Evolutionary conservation across 1,140 invertebrate species (phyloP).

Genomic region (Microplitis mediator): DNA sequence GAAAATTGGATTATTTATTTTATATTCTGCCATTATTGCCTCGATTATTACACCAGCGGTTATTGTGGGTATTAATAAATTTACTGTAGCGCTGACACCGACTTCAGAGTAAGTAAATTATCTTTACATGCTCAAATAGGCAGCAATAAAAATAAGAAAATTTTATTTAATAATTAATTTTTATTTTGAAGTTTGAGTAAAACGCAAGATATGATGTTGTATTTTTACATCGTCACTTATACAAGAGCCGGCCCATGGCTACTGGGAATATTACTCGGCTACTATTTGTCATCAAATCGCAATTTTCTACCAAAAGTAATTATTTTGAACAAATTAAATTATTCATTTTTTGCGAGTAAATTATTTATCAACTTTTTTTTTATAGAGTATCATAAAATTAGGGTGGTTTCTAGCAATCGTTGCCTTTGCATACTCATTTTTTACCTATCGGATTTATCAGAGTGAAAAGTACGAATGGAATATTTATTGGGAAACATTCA

Average conservation of each 20-base stretch:
- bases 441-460: constrained; percentile 19
- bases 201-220: constrained; percentile 5
- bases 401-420: constrained; percentile 18
- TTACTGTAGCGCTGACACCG: constrained; percentile 12
- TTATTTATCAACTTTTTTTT: neutral
- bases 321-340: neutral
- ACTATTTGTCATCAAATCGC: constrained; percentile 34
- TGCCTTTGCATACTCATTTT: constrained; percentile 10
- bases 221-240: constrained; percentile 49
- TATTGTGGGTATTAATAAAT: constrained; percentile 22
- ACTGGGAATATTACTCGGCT: constrained; percentile 66
- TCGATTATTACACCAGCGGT: constrained; percentile 24
- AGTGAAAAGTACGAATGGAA: constrained; percentile 11
- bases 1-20: constrained; percentile 34
- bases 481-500: constrained; percentile 17
- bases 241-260: constrained; percentile 64
- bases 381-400: neutral
- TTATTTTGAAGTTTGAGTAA: neutral
- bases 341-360: neutral
- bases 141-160: neutral
- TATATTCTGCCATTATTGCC: constrained; percentile 12
- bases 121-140: neutral
- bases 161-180: too few species aligned
- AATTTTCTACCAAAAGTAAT: neutral
- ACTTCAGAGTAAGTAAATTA: neutral